Base-by-base conservation (phyloP, 2,113 vertebrate species). In the Poicephalus gulielmi region DNA sequence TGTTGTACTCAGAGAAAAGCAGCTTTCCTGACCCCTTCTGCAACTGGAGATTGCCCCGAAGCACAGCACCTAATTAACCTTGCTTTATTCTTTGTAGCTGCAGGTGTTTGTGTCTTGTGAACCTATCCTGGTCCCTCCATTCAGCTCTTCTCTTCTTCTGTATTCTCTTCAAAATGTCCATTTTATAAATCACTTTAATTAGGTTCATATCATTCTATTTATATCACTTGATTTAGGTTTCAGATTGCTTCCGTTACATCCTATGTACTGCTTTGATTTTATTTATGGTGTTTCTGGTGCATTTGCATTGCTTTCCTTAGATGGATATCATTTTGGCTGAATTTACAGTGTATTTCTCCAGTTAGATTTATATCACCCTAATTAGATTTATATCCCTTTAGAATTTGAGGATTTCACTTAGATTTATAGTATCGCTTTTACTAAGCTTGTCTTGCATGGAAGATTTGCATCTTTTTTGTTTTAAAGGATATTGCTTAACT, bases 371-470 rank as follows among this genome's bases (percentile, higher is more conserved):
- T 97, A 97, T 95, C 95, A 33, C 88, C 97, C 96, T 97, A 98
- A 98, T 97, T 96, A 97, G 97, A 97, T 96, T 97, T 97, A 95
- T 96, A 97, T 91, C 91, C 94, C 73, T 95, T 90, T 86, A 66
- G 87, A 78, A 94, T 90, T n/a, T 41, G 57, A 96, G 66, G 95
- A 76, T 79, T 91, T 97, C 52, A n/a, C 86, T 47, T 85, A 94
- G 96, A 97, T 96, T 97, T 94, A 94, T 82, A 92, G n/a, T 28
- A 57, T 31, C 41, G 39, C 63, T 94, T 71, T 41, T 25, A 6
- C 53, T 60, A 30, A 43, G 46, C 92, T 82, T 37, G 62, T 70
- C 85, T 86, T 12, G 57, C 70, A 50, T 2, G 2, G 79, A 52
- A 77, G 82, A 90, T 82, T 73, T 62, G 23, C 70, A 23, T 68